phyloP scores from a whole-genome alignment of 2,113 vertebrate species.

The Cyphotilapia sp. region DNA sequence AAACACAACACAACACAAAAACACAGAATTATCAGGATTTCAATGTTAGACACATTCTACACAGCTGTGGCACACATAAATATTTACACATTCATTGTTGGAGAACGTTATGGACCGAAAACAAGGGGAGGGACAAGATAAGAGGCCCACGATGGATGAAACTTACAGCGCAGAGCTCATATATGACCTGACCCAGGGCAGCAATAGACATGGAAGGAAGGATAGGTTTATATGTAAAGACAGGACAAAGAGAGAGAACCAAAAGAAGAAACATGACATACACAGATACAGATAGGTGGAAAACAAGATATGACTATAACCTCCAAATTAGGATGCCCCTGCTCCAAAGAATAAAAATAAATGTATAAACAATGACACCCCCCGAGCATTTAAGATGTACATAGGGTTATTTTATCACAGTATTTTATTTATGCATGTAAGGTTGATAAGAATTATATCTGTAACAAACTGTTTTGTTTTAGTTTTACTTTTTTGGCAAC shows the following conservation, averaged over 20 bases:
- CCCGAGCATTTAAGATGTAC: background rate
- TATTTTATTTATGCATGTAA: background rate
- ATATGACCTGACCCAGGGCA: constrained; percentile 70
- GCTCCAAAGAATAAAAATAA: background rate
- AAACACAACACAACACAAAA: background rate
- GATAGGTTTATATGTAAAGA: constrained; percentile 12
- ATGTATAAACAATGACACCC: background rate
- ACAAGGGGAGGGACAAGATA: background rate
- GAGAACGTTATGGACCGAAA: background rate
- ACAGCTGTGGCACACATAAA: background rate
- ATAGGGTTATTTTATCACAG: background rate
- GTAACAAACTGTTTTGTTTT: background rate
- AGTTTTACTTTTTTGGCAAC: background rate
- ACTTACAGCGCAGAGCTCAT: constrained; percentile 77
- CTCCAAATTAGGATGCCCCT: background rate
- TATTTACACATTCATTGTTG: background rate
- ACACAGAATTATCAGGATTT: background rate
- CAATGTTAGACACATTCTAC: background rate
- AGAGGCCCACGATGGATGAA: background rate
- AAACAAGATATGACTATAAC: background rate
- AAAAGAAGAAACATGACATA: background rate
- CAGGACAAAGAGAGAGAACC: constrained; percentile 2
- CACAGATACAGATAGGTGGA: background rate
- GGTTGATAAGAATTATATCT: background rate
- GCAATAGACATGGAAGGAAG: constrained; percentile 27